Percentiles rank a stretch among this genome's conserved stretches.
These are phyloP conservation scores for Astropecten irregularis DNA, from an alignment of 53 echinoderm and acorn worm genomes.

Conservation along the genomic window DNA sequence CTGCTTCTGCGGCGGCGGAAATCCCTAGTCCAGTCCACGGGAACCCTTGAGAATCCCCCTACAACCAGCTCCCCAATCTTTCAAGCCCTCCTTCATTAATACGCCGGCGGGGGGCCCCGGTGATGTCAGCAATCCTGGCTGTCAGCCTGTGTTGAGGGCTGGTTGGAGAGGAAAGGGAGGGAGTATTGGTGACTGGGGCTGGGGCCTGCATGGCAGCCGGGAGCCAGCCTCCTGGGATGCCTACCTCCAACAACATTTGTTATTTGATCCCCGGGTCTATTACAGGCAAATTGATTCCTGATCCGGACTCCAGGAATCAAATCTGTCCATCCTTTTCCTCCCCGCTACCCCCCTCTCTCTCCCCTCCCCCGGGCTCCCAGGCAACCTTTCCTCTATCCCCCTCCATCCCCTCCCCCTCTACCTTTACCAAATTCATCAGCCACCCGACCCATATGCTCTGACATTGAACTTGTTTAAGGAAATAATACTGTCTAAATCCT, in stretches of 20 bases:
- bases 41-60: neutral
- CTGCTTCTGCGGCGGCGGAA: no score
- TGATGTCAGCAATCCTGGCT: no score
- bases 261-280: conserved; percentile 34
- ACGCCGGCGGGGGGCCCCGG: no score
- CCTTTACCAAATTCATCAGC: neutral
- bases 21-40: neutral
- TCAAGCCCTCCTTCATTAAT: no score
- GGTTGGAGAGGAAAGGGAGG: no score
- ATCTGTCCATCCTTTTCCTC: neutral
- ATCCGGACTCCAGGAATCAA: conserved; percentile 10
- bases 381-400: neutral
- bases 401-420: neutral
- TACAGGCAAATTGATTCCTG: conserved; percentile 39
- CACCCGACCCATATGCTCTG: neutral
- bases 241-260: conserved; percentile 45
- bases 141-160: no score
- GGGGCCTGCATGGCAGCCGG: no score
- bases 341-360: neutral
- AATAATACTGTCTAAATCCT: no score
- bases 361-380: no score
- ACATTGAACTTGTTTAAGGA: neutral
- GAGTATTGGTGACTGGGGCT: no score
- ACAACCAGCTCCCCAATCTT: neutral
- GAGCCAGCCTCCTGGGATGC: no score